Evolutionary conservation across 2,888 invertebrate species (phyloP).

Genomic region (Litoditis marina): DNA sequence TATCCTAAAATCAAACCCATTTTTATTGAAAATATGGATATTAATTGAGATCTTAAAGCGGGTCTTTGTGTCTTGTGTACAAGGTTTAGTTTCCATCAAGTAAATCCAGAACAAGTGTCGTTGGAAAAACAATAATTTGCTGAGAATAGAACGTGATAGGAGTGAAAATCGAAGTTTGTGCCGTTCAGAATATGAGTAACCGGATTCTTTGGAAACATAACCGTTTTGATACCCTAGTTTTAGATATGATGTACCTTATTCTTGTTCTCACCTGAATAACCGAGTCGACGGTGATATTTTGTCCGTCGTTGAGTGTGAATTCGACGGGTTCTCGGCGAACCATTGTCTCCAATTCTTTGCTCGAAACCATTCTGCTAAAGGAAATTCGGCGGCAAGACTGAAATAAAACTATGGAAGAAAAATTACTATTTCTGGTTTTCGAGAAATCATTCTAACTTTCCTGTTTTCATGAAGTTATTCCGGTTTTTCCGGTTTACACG

Average conservation of each 20-base stretch:
- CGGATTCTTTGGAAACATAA: no score
- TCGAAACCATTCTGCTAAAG: constrained; percentile 4
- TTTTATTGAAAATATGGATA: neutral
- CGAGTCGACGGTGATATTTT: constrained; percentile 5
- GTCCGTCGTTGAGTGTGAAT: constrained; percentile 10
- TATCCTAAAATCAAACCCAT: constrained; percentile 27
- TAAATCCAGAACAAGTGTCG: no score
- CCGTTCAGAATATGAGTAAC: no score
- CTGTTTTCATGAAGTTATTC: neutral
- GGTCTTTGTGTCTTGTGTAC: no score
- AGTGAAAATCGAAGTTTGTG: no score
- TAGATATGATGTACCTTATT: no score
- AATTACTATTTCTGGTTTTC: neutral
- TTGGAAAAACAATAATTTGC: no score
- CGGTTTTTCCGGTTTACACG: neutral
- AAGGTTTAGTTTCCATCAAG: no score
- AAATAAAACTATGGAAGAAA: neutral
- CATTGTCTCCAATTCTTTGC: constrained; percentile 12
- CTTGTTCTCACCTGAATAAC: constrained; percentile 16
- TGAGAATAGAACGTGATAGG: no score
- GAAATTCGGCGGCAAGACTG: neutral
- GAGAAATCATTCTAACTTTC: neutral
- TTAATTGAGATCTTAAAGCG: neutral
- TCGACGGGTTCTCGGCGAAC: constrained; percentile 4
- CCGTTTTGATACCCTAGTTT: no score